phyloP scores from a whole-genome alignment of 2,888 invertebrate genomes.

The Pterobdella sp. region DNA sequence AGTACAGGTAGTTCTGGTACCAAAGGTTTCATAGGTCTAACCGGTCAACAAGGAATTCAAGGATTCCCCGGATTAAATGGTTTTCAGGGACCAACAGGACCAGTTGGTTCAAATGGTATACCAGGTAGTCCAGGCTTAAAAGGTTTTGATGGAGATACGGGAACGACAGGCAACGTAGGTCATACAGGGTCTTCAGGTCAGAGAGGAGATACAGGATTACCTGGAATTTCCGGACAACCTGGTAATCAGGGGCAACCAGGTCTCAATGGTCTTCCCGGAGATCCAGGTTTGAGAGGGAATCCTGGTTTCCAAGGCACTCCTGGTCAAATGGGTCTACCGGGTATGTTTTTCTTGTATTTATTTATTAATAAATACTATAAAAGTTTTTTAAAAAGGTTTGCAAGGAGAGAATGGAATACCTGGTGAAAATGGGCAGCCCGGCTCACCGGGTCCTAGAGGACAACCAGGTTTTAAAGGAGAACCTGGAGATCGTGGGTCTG shows the following conservation, averaged over 20 bases:
- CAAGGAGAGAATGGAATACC: constrained; percentile 3
- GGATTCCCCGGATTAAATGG: constrained; percentile 27
- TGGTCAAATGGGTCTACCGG: constrained; percentile 5
- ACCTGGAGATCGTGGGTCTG: neutral
- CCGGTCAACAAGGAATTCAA: constrained; percentile 21
- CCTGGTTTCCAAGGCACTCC: constrained; percentile 20
- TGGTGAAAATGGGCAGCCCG: constrained; percentile 8
- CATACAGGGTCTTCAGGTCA: neutral
- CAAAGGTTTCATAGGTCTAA: constrained; percentile 25
- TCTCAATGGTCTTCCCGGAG: constrained; percentile 4
- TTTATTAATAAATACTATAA: neutral
- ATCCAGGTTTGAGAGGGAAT: constrained; percentile 29
- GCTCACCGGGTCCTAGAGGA: constrained; percentile 23
- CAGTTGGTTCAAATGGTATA: constrained; percentile 27
- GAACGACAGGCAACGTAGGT: neutral
- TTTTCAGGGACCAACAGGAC: constrained; percentile 26
- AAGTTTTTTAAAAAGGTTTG: neutral
- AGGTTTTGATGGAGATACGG: neutral
- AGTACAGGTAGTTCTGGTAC: neutral
- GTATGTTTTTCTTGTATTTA: neutral
- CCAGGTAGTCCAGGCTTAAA: constrained; percentile 18
- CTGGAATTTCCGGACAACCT: constrained; percentile 29
- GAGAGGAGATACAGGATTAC: constrained; percentile 22
- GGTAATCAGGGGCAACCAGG: constrained; percentile 18
- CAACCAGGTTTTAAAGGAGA: constrained; percentile 15